Evolutionary conservation across 2,797 vertebrate genomes (phyloP).

Genomic region (Phrynocephalus guinanensis): DNA sequence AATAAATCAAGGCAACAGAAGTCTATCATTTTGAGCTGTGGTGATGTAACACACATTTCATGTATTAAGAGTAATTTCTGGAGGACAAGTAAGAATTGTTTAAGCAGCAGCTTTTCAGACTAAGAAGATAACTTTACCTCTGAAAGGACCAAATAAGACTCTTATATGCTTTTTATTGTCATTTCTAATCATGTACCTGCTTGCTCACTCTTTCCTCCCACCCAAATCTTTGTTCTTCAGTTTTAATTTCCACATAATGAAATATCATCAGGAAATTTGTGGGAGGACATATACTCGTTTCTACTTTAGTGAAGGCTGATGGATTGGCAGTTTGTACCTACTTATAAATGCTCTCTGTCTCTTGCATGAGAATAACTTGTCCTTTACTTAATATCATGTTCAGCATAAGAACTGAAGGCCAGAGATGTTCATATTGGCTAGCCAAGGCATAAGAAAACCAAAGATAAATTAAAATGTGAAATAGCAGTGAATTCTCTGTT

Average conservation of each 20-base stretch:
- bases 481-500: background rate
- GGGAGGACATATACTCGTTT: slow-evolving; percentile 35
- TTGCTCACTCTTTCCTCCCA: slow-evolving; percentile 9
- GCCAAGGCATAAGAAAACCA: background rate
- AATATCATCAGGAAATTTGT: slow-evolving; percentile 37
- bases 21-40: background rate
- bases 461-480: background rate
- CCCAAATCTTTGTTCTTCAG: slow-evolving; percentile 36
- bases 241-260: slow-evolving; percentile 33
- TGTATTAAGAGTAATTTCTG: background rate
- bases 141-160: slow-evolving; percentile 16
- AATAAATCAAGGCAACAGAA: background rate
- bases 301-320: slow-evolving; percentile 21
- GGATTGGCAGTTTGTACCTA: slow-evolving; percentile 16
- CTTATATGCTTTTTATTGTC: slow-evolving; percentile 23
- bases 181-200: slow-evolving; percentile 18
- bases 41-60: background rate
- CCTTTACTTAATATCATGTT: slow-evolving; percentile 14
- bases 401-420: background rate
- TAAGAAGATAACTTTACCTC: background rate
- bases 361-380: slow-evolving; percentile 15
- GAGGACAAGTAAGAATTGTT: background rate
- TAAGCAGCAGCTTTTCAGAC: background rate
- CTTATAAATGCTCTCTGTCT: slow-evolving; percentile 24
- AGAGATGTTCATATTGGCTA: background rate